Conservation (phyloP, 2,888 invertebrate species). For the Spilarctia lutea region DNA sequence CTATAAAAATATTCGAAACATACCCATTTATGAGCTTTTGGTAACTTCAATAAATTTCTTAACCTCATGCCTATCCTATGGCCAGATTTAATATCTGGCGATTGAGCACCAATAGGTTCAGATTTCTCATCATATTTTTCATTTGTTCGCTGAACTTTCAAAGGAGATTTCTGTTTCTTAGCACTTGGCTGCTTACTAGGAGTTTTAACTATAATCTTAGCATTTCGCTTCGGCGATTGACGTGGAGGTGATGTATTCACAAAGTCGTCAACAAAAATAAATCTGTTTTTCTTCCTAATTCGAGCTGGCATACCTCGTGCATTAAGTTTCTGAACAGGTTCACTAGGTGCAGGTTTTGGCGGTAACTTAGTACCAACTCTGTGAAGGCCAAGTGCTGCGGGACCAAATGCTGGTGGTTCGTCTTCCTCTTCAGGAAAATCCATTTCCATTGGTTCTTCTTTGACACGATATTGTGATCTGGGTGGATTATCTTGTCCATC, state of each 20-base stretch:
- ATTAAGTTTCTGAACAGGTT: constrained; percentile 93
- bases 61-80: constrained; percentile 96
- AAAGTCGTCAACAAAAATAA: constrained; percentile 96
- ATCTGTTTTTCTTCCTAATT: constrained; percentile 94
- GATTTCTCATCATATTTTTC: constrained; percentile 80
- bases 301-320: constrained; percentile 96
- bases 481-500: constrained; percentile 66
- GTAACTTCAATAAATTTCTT: constrained; percentile 97
- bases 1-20: constrained; percentile 99
- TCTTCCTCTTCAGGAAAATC: constrained; percentile 89
- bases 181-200: constrained; percentile 77
- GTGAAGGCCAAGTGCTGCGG: constrained; percentile 93
- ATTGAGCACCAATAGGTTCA: constrained; percentile 74
- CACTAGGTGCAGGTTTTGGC: constrained; percentile 90
- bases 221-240: constrained; percentile 89
- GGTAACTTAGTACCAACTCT: constrained; percentile 92
- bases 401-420: constrained; percentile 90
- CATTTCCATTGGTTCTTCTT: constrained; percentile 88
- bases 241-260: constrained; percentile 92
- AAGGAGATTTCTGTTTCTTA: constrained; percentile 84
- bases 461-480: constrained; percentile 74
- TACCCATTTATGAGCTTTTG: constrained; percentile 99
- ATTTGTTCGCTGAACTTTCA: constrained; percentile 81
- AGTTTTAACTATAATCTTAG: constrained; percentile 85
- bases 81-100: constrained; percentile 94